Evolutionary conservation across 2,888 invertebrate genomes (phyloP), one percentile per base, ranked within the genome.

Genomic region (Nebria salina): DNA sequence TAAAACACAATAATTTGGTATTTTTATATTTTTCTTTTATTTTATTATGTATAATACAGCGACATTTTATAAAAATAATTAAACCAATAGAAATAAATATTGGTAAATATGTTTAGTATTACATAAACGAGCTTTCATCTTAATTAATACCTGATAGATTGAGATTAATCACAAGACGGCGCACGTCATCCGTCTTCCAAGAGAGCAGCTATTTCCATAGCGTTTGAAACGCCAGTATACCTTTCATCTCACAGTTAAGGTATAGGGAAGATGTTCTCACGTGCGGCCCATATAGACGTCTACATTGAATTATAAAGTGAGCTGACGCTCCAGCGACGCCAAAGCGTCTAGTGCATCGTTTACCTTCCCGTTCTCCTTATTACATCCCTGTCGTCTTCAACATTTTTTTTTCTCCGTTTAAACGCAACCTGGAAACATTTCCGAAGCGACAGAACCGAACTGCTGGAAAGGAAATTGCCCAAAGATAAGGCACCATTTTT

Each of bases 281-380:
- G 80, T 80, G 41, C 80, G 70, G 54, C 75, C 80, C 75, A 80
- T 80, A 80, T 75, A 80, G 80, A 80, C 80, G 80, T 80, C 80
- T 80, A 80, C 75, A 80, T 80, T 80, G 80, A 80, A 80, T 80
- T 80, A 80, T 80, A 80, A 80, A 80, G 80, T 70, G 70, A 54
- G 54, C 54, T 25, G 70, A 20, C 25, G 70, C 26, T 70, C 20
- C 25, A 34, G 8, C 25, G 70, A 70, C 70, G 70, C 70, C 70
- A 34, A 70, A 70, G 26, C 70, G 70, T 70, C 70, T 70, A 34
- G 70, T 34, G 34, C 25, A 25, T 34, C 70, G 70, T 70, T 34
- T 70, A 25, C 70, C 70, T 54, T 54, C 11, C 54, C 54, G 8
- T 54, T 54, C 54, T 54, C 54, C 54, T 54, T 54, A 54, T 54